These are phyloP conservation scores for Bedellia somnulentella DNA, from an alignment of 2,888 invertebrate genomes.

Conservation along the genomic window DNA sequence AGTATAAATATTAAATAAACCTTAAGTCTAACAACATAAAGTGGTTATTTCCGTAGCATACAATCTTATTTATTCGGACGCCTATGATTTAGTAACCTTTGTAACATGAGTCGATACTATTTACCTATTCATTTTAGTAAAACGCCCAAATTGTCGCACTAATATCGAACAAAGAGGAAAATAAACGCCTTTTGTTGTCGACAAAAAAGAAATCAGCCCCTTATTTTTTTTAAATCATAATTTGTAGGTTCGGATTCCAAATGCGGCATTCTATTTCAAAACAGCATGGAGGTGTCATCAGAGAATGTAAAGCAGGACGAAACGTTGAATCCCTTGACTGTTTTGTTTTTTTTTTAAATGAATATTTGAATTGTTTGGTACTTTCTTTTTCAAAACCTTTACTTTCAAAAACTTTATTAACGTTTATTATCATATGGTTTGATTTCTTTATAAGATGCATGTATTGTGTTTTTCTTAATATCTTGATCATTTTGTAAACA, in stretches of 20 bases:
- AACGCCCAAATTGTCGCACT: slow-evolving; percentile 58
- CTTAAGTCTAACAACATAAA: not conserved
- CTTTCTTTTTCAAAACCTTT: too few relatives aligned
- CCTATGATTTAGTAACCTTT: slow-evolving; percentile 34
- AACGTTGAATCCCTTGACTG: too few relatives aligned
- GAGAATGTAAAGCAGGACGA: slow-evolving; percentile 30
- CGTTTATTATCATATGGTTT: too few relatives aligned
- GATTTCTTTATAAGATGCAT: too few relatives aligned
- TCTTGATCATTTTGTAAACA: too few relatives aligned
- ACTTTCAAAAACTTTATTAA: too few relatives aligned
- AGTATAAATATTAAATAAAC: not conserved
- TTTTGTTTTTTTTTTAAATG: too few relatives aligned
- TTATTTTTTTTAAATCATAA: slow-evolving; percentile 54
- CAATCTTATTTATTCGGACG: slow-evolving; percentile 12
- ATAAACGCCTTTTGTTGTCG: slow-evolving; percentile 50
- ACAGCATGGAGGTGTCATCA: slow-evolving; percentile 56
- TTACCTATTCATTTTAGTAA: slow-evolving; percentile 59
- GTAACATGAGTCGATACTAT: slow-evolving; percentile 48
- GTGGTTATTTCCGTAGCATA: not conserved
- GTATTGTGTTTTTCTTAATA: too few relatives aligned
- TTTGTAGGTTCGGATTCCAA: slow-evolving; percentile 59
- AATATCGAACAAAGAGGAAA: slow-evolving; percentile 52
- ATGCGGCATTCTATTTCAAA: slow-evolving; percentile 59
- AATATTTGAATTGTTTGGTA: too few relatives aligned
- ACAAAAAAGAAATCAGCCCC: slow-evolving; percentile 41